These are phyloP conservation scores for Parnassius glacialis DNA, from an alignment of 2,888 invertebrate genomes.

Conservation along the genomic window DNA sequence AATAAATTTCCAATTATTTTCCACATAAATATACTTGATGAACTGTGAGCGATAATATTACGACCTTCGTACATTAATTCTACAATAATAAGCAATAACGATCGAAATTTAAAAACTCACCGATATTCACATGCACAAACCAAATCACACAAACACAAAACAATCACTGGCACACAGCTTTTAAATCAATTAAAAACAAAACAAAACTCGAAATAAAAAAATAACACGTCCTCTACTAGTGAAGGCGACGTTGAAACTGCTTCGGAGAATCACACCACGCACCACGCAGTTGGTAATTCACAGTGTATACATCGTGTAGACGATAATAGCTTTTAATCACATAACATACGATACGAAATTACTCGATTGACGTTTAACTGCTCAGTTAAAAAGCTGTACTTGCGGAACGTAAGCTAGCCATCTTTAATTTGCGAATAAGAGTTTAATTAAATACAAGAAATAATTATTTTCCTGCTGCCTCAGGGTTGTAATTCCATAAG, in stretches of 20 bases:
- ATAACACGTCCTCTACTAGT: conserved; percentile 8
- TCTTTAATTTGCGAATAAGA: conserved; percentile 5
- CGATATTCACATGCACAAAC: conserved; percentile 12
- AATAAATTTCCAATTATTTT: conserved; percentile 15
- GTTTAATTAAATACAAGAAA: neutral
- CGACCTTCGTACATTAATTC: conserved; percentile 26
- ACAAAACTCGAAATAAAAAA: conserved; percentile 12
- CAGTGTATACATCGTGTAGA: neutral
- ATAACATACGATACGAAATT: conserved; percentile 3
- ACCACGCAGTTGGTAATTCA: conserved; percentile 6
- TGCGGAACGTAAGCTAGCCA: conserved; percentile 1
- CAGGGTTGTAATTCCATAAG: too few species aligned
- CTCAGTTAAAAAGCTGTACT: conserved; percentile 9
- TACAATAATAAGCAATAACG: conserved; percentile 3
- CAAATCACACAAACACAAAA: conserved; percentile 13
- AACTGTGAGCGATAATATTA: conserved; percentile 13
- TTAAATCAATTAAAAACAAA: conserved; percentile 21
- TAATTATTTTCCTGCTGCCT: too few species aligned
- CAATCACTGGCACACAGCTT: conserved; percentile 26
- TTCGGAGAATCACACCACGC: conserved; percentile 19
- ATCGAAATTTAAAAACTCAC: conserved; percentile 25
- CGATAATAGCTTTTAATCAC: conserved; percentile 2
- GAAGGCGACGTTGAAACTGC: conserved; percentile 18
- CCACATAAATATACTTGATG: conserved; percentile 10
- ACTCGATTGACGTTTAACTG: too few species aligned